phyloP scores from a whole-genome alignment of 2,888 invertebrate genomes.

The Epirrhoe tristata region DNA sequence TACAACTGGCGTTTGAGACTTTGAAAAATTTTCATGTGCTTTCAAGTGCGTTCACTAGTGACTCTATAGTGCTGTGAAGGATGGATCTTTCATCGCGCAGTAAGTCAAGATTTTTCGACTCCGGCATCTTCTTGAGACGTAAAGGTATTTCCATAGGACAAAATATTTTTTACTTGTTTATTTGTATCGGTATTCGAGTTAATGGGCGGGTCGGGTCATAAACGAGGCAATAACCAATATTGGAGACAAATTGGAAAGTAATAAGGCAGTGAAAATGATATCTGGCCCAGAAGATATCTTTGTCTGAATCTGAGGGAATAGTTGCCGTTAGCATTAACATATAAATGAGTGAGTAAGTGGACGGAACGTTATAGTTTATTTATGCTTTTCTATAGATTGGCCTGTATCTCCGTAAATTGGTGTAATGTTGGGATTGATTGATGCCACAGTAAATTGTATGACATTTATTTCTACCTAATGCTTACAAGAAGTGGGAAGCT shows the following conservation, averaged over 20 bases:
- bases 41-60: conserved; percentile 45
- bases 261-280: conserved; percentile 85
- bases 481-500: background rate
- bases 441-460: conserved; percentile 31
- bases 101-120: conserved; percentile 86
- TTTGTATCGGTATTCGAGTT: conserved; percentile 46
- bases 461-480: background rate
- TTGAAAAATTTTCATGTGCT: conserved; percentile 45
- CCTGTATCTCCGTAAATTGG: conserved; percentile 63
- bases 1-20: conserved; percentile 14
- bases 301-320: conserved; percentile 77
- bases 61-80: conserved; percentile 55
- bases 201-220: conserved; percentile 69
- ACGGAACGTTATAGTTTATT: conserved; percentile 69
- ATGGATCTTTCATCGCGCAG: conserved; percentile 83
- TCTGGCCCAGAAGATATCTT: conserved; percentile 77
- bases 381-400: conserved; percentile 64
- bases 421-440: conserved; percentile 50
- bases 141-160: conserved; percentile 72
- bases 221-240: conserved; percentile 80
- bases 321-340: conserved; percentile 80
- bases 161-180: conserved; percentile 45
- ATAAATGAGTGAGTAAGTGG: conserved; percentile 84
- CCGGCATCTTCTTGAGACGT: conserved; percentile 82
- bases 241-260: conserved; percentile 84